A percentile compares a stretch with the other conserved stretches of the same genome.
Conservation (phyloP, 2,113 vertebrate species). For the Mionectes macconnelli region DNA sequence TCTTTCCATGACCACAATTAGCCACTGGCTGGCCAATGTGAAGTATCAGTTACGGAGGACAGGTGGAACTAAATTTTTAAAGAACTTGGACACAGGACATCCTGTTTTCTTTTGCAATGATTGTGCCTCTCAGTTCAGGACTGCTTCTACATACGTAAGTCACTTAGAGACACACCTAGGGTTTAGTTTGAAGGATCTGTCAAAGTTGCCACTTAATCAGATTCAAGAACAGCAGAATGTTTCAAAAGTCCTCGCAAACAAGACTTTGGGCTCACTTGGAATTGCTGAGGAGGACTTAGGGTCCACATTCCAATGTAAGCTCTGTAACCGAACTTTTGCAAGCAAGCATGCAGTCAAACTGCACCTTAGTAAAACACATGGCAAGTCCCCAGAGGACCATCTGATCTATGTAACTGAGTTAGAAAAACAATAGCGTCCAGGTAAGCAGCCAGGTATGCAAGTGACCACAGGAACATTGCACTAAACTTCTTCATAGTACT, state of each 20-base stretch:
- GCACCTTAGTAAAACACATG: constrained; percentile 99
- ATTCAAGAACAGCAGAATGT: constrained; percentile 92
- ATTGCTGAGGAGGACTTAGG: constrained; percentile 89
- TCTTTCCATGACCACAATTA: constrained; percentile 99
- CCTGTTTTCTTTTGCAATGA: constrained; percentile 99
- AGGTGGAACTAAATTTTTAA: constrained; percentile 98
- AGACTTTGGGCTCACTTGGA: constrained; percentile 85
- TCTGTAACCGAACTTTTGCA: constrained; percentile 97
- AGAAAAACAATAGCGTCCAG: constrained; percentile 85
- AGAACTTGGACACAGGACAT: constrained; percentile 97
- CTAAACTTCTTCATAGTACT: constrained; percentile 88
- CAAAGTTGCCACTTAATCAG: constrained; percentile 94
- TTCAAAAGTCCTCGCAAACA: constrained; percentile 87
- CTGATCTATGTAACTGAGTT: constrained; percentile 94
- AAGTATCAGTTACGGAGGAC: constrained; percentile 99
- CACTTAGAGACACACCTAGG: constrained; percentile 98
- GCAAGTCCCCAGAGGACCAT: constrained; percentile 98
- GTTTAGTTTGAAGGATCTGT: constrained; percentile 97
- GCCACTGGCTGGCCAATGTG: constrained; percentile 99
- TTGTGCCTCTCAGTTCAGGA: constrained; percentile 99
- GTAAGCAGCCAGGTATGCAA: constrained; percentile 86
- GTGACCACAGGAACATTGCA: constrained; percentile 88
- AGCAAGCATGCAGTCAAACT: constrained; percentile 99
- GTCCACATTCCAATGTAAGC: constrained; percentile 94
- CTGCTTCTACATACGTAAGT: constrained; percentile 93